Evolutionary conservation across 2,888 invertebrate species (phyloP).

Genomic region (Oscheius myriophilus): DNA sequence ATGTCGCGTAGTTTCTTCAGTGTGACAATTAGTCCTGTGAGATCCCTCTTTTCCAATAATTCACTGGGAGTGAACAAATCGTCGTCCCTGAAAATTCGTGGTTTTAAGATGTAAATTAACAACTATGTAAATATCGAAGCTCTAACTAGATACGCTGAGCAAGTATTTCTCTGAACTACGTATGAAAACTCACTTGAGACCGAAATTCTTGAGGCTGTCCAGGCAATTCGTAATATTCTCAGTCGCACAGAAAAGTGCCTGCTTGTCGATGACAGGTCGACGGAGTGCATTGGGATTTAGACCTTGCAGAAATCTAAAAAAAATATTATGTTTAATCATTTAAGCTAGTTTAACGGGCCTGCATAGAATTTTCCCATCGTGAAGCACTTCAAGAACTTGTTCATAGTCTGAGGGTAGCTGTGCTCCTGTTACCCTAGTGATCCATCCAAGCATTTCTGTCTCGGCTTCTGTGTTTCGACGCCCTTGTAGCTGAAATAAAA

Average conservation of each 20-base stretch:
- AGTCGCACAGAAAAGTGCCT: constrained; percentile 50
- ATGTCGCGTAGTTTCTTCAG: constrained; percentile 13
- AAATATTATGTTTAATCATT: not conserved
- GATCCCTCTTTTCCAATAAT: constrained; percentile 34
- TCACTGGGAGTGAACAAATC: constrained; percentile 35
- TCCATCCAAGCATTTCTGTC: constrained; percentile 46
- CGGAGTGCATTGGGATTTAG: constrained; percentile 39
- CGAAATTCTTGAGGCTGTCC: constrained; percentile 30
- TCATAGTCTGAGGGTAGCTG: constrained; percentile 21
- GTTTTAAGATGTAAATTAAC: not conserved
- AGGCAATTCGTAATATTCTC: constrained; percentile 55
- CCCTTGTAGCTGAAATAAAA: constrained; percentile 53
- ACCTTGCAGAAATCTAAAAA: constrained; percentile 43
- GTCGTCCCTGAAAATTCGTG: constrained; percentile 30
- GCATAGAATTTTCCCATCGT: constrained; percentile 55
- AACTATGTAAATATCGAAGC: not conserved
- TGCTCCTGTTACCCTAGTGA: constrained; percentile 36
- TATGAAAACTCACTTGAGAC: constrained; percentile 19
- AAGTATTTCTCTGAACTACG: not conserved
- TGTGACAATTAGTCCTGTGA: constrained; percentile 24
- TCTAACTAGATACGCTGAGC: not conserved
- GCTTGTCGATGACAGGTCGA: constrained; percentile 47
- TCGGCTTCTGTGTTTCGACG: constrained; percentile 43
- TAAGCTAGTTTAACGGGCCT: constrained; percentile 29
- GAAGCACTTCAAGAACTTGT: constrained; percentile 37